Conservation (phyloP, 2,797 vertebrate species). For the Gallinago stenura region DNA sequence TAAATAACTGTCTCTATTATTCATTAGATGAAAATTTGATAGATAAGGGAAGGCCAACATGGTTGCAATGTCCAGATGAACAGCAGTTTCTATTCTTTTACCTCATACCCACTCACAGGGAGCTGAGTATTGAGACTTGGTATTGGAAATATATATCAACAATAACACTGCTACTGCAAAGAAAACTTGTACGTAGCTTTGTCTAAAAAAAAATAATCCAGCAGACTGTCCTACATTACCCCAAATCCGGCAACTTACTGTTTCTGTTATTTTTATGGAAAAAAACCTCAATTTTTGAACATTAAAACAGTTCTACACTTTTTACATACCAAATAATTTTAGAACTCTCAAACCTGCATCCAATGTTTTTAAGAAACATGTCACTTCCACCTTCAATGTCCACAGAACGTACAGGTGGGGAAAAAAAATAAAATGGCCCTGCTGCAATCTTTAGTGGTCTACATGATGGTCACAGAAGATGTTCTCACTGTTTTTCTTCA, state of each 20-base stretch:
- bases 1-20: not conserved
- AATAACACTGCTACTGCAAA: not conserved
- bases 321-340: not conserved
- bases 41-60: not conserved
- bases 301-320: not conserved
- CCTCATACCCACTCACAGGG: not conserved
- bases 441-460: not conserved
- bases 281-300: not conserved
- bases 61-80: not conserved
- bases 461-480: not conserved
- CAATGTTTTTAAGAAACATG: fast-evolving
- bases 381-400: not conserved
- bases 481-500: not conserved
- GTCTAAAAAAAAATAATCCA: not conserved
- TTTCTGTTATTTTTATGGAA: not conserved
- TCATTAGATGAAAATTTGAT: not conserved
- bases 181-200: not conserved
- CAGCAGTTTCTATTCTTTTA: not conserved
- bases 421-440: not conserved
- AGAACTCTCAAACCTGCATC: not conserved
- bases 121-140: not conserved
- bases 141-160: not conserved
- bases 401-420: not conserved
- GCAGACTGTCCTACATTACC: not conserved
- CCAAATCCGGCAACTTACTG: not conserved